A percentile compares a stretch with the other conserved stretches of the same genome.
Conservation (phyloP, 2,113 vertebrate genomes). For the Nothocercus nigrocapillus region DNA sequence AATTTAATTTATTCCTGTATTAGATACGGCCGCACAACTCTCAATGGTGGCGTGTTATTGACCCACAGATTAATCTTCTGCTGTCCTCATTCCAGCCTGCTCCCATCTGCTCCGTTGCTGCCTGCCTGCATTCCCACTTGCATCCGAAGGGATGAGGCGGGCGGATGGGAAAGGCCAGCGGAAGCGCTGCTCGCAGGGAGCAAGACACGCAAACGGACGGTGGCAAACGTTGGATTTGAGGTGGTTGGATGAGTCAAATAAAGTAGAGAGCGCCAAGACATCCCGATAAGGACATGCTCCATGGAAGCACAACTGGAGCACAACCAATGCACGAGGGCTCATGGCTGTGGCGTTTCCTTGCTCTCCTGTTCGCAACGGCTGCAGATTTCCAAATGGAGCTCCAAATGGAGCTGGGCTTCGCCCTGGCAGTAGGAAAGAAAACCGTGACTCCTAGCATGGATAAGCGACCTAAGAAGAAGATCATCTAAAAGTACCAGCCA, state of each 20-base stretch:
- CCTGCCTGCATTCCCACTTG: neutral
- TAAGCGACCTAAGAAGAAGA: neutral
- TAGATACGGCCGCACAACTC: neutral
- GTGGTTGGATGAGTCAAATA: neutral
- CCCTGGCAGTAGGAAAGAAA: neutral
- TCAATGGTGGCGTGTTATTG: neutral
- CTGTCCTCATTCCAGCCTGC: neutral
- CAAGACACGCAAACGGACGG: neutral
- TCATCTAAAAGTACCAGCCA: neutral
- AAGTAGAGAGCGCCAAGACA: too few species aligned
- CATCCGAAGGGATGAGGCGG: neutral
- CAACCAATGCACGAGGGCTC: neutral
- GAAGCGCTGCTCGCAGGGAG: neutral
- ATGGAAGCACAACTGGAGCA: neutral
- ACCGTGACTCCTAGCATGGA: neutral
- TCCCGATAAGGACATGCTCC: fast-evolving
- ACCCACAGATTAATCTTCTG: neutral
- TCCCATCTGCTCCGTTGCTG: neutral
- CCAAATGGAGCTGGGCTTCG: neutral
- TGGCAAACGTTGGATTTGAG: fast-evolving
- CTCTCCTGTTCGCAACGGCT: neutral
- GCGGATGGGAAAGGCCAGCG: neutral
- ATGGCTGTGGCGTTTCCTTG: fast-evolving
- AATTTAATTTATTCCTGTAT: constrained; percentile 14
- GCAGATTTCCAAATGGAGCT: fast-evolving